Base-by-base conservation (phyloP, 2,797 vertebrate species). In the Novumbra hubbsi region DNA sequence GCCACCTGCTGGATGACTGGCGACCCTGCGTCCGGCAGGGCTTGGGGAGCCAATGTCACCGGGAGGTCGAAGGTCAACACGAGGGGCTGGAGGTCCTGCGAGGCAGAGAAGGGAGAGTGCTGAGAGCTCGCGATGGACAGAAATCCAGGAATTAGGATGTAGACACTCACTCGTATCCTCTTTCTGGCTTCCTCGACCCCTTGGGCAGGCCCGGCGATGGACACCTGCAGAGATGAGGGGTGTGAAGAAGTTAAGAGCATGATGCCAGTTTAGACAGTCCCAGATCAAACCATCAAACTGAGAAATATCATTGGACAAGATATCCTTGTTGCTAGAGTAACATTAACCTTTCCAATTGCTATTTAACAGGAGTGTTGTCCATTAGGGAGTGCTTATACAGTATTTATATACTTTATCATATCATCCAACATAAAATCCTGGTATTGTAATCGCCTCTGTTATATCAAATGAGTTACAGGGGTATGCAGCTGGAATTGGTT, bases 31-130 rank as follows among this genome's bases (percentile, higher is more conserved):
- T 95, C 93, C 15, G 90, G 92, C 57, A 92, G 76, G 38, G 87
- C 80, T 83, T 91, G 92, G 9, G 92, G 88, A n/a, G 87, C 89
- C 67, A 93, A 76, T 70, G 87, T 90, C 70, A 92, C 87, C 0
- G 92, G 93, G 11, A 95, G 90, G 87, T 95, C 93, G 85, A 95
- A 95, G 75, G 90, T 92, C 85, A 95, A 78, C 30, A 90, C 92
- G 77, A 95, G 77, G 0, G 93, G 93, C 86, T 95, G 93, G 74
- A 95, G 89, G 48, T 94, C 92, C 94, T 95, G 60, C 38, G 63
- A 24, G 32, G 19, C 69, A 16, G 49, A 5, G 62, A 24, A 60
- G 41, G n/a, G 68, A 72, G 27, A 66, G 34, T 38, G 15, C 67
- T 50, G 49, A 32, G 41, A 67, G 71, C 50, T 30, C 27, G n/a